Evolutionary conservation across 2,888 invertebrate species (phyloP), one percentile per base, ranked within the genome.

Genomic region (Diplolepis rosae): DNA sequence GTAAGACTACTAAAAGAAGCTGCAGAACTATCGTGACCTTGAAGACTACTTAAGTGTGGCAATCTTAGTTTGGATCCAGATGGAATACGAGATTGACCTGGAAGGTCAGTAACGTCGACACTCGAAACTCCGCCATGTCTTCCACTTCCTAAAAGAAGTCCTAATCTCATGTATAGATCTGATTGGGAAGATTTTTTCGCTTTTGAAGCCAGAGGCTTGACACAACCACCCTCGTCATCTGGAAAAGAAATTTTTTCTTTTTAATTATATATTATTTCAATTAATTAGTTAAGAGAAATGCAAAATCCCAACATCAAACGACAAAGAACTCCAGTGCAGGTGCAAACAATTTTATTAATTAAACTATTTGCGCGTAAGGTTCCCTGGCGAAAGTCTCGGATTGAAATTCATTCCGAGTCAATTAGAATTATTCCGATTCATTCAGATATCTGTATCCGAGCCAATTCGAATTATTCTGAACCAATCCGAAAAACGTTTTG

Each of bases 91-190:
- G 77, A 79, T 82, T 61, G 61, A n/a, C 83, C 82, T 0, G 85
- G 82, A 7, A 82, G 76, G 69, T 87, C 85, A 9, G 80, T 80
- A 72, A 90, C 90, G 76, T 84, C 79, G 18, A 84, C 77, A 42
- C 80, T 80, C 45, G 85, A 75, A 71, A 81, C 83, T 35, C 56
- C 56, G 5, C 22, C 56, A 24, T 61, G 39, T 61, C 61, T 61
- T 27, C 61, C 61, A 78, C 91, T 91, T 0, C 95, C 95, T 66
- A 96, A 90, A 50, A 96, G 90, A n/a, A 96, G 90, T 0, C 96
- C 96, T 45, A 96, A 90, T 22, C 96, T 91, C 92, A 94, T 94
- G 89, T 96, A 95, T 78, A 96, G 91, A 86, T 96, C 95, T 84
- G 93, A 94, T 87, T 95, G 93, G 35, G 91, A 91, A 13, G 61